These are phyloP conservation scores for Heliothis virescens DNA, from an alignment of 1,140 invertebrate species.

Conservation along the genomic window DNA sequence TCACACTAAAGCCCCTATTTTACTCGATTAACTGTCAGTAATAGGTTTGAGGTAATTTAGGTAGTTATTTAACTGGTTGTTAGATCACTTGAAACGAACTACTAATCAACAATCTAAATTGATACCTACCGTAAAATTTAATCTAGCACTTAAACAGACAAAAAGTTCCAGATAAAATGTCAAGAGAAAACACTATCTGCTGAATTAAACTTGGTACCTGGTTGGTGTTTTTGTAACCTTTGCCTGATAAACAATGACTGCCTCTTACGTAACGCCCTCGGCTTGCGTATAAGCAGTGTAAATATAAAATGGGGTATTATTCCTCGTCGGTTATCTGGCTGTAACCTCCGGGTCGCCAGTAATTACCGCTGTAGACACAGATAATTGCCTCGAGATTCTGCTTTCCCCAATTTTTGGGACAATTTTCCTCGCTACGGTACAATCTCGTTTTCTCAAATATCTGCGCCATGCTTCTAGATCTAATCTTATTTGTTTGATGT, in stretches of 20 bases:
- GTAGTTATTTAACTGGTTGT: background rate
- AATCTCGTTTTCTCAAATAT: conserved; percentile 29
- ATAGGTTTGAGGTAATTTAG: conserved; percentile 3
- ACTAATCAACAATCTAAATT: no score
- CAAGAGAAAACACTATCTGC: no score
- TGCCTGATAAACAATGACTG: conserved; percentile 24
- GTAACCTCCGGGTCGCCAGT: conserved; percentile 54
- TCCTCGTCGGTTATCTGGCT: conserved; percentile 61
- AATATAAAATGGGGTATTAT: conserved; percentile 47
- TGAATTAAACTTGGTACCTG: background rate
- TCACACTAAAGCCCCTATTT: conserved; percentile 11
- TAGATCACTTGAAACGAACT: background rate
- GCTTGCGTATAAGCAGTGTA: conserved; percentile 58
- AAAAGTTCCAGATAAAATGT: no score
- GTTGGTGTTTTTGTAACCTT: background rate
- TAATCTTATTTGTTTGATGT: conserved; percentile 25
- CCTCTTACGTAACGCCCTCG: conserved; percentile 54
- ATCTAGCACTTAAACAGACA: background rate
- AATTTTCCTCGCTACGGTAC: conserved; percentile 38
- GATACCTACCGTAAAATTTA: no score
- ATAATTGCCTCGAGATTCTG: conserved; percentile 65
- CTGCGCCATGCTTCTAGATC: background rate
- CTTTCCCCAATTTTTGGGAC: conserved; percentile 56
- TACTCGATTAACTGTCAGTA: conserved; percentile 26
- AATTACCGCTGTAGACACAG: conserved; percentile 65